Evolutionary conservation across 2,888 invertebrate genomes (phyloP), one percentile per base, ranked within the genome.

Genomic region (Drosophila seclusa): DNA sequence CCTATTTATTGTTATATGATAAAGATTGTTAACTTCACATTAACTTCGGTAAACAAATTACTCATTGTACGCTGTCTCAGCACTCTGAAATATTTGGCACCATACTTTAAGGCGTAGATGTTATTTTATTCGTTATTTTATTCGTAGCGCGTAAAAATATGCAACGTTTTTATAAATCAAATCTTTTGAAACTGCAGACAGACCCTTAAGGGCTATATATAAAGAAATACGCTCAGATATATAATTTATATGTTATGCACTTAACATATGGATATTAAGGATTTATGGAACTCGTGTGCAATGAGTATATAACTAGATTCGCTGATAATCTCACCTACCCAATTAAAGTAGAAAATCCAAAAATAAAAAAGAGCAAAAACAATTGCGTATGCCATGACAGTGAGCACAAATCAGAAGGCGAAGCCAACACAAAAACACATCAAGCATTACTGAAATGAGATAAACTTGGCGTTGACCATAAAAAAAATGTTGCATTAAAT

Each of bases 401-500:
- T 62, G 62, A 60, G 72, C 68, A 80, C 59, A 80, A 76, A 76
- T 76, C 76, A 80, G 67, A 40, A 50, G 70, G 63, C 50, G 67
- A 53, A 42, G 29, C 34, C 40, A 66, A 60, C 32, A 32, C 54
- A 58, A 27, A 45, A 74, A 60, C 21, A 27, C 50, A 40, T 32
- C 38, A 42, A 50, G 50, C 27, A 55, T 53, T 61, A 27, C 7
- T 31, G 11, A 53, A 64, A 48, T 34, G 45, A 45, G 62, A 65
- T 45, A 73, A 79, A 68, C 67, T 74, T 82, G 74, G 69, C 82
- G 82, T 68, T 78, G 79, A 78, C 74, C 81, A 79, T 79, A 79
- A 78, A 78, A 77, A 62, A 59, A 67, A 61, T 58, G 73, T 75
- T 73, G 83, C 85, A 89, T 89, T 87, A 84, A 89, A 89, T 85